Evolutionary conservation across 2,797 vertebrate species (phyloP), one percentile per base, ranked within the genome.

Genomic region (Argyrosomus regius): DNA sequence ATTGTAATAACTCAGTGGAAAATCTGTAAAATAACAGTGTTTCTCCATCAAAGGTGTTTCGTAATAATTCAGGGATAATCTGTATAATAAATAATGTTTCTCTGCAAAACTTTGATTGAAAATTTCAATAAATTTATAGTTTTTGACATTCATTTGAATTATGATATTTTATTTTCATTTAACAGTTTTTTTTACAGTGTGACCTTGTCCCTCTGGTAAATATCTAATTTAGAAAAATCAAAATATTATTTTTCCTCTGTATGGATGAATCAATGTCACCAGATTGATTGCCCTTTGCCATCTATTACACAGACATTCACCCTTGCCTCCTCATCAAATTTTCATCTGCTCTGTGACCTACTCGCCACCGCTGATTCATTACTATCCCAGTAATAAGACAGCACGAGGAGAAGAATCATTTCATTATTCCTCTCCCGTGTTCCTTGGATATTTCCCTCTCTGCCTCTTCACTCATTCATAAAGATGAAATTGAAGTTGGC

Each of bases 391-490:
- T 67, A 77, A 81, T 87, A 83, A 80, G 65, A 71, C 79, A 39
- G 77, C 77, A 54, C 71, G 49, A 48, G 58, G 83, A 67, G 60
- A 82, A 65, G 71, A 85, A 89, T 83, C 83, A 69, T 87, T 92
- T 90, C 78, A 90, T 92, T 90, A 91, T 74, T 87, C 67, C 78
- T 83, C 86, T 89, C 86, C 77, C 60, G 74, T 85, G 87, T 81
- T 89, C 79, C 69, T 76, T 35, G 39, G 59, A 87, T 88, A 63
- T 82, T 78, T 84, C 86, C 89, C 90, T 81, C 69, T 83, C 62
- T 83, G 85, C 85, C 87, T 88, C 75, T 85, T 77, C 80, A 59
- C 80, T 89, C 88, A 82, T 90, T 91, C 88, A 85, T 86, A 83
- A 88, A 88, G 86, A 87, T 86, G 65, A 87, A 89, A 90, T 84